Evolutionary conservation across 1,140 invertebrate genomes (phyloP).

Genomic region (Babylonia areolata): DNA sequence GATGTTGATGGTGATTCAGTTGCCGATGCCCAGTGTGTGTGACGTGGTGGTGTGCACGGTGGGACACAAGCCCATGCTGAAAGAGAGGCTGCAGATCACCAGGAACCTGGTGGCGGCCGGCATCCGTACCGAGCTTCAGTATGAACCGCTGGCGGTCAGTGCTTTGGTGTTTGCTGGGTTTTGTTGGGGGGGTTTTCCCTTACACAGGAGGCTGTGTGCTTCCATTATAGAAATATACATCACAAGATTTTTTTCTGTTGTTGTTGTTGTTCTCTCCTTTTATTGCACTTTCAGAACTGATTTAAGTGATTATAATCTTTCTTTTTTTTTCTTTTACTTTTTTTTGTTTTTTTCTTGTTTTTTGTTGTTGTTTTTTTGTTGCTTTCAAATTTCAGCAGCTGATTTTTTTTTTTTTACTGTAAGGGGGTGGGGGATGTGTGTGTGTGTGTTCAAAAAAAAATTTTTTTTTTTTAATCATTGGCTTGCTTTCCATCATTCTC

Average conservation of each 20-base stretch:
- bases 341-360: neutral
- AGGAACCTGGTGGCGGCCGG: conserved; percentile 80
- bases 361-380: neutral
- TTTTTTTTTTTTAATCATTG: too few relatives aligned
- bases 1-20: conserved; percentile 43
- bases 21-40: conserved; percentile 69
- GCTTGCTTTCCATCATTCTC: too few relatives aligned
- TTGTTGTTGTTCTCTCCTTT: neutral
- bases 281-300: neutral
- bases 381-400: neutral
- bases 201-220: neutral
- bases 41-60: conserved; percentile 84
- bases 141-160: conserved; percentile 76
- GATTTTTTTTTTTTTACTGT: too few relatives aligned
- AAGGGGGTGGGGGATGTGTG: too few relatives aligned
- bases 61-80: conserved; percentile 78
- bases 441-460: too few relatives aligned
- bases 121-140: conserved; percentile 78
- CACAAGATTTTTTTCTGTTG: neutral
- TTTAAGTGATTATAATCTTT: neutral
- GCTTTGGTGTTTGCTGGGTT: neutral
- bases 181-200: neutral
- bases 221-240: neutral
- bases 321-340: neutral
- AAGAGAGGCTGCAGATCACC: conserved; percentile 81